Evolutionary conservation across 30 jellyfish, hydroid and myxozoan species (phyloP).

Genomic region (Pelagia noctiluca): DNA sequence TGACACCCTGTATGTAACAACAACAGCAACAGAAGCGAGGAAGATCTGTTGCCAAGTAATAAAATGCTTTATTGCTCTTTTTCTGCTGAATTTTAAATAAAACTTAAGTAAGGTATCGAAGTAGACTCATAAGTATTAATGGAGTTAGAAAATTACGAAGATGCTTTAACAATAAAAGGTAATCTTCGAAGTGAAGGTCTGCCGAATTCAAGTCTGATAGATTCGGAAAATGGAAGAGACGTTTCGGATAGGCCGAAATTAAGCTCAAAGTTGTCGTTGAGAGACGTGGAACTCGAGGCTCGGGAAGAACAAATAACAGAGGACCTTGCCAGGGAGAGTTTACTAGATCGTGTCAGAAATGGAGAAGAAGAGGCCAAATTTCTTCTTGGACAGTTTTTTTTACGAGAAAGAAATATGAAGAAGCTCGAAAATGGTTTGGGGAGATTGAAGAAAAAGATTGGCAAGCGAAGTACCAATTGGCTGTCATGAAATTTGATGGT

Average conservation of each 20-base stretch:
- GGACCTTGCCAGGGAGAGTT: neutral
- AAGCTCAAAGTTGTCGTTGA: neutral
- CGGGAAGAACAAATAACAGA: conserved; percentile 42
- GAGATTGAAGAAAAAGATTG: conserved; percentile 40
- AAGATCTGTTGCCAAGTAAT: neutral
- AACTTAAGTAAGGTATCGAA: no score
- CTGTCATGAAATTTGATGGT: conserved; percentile 93
- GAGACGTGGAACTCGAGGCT: conserved; percentile 40
- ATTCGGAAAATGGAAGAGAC: neutral
- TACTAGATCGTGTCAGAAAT: conserved; percentile 8
- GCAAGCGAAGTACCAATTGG: conserved; percentile 87
- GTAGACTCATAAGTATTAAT: neutral
- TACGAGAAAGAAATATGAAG: conserved; percentile 36
- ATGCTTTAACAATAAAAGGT: neutral
- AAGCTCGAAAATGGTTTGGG: conserved; percentile 73
- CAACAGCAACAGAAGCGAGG: neutral
- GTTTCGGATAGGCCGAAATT: neutral
- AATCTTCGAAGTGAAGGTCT: neutral
- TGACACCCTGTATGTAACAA: no score
- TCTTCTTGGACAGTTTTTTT: conserved; percentile 72
- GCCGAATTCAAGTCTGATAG: neutral
- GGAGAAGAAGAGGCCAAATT: conserved; percentile 63
- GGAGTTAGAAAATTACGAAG: neutral
- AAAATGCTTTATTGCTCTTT: neutral
- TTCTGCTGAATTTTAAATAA: neutral